Evolutionary conservation across 2,888 invertebrate genomes (phyloP).

Genomic region (Eumerus sabulonum): DNA sequence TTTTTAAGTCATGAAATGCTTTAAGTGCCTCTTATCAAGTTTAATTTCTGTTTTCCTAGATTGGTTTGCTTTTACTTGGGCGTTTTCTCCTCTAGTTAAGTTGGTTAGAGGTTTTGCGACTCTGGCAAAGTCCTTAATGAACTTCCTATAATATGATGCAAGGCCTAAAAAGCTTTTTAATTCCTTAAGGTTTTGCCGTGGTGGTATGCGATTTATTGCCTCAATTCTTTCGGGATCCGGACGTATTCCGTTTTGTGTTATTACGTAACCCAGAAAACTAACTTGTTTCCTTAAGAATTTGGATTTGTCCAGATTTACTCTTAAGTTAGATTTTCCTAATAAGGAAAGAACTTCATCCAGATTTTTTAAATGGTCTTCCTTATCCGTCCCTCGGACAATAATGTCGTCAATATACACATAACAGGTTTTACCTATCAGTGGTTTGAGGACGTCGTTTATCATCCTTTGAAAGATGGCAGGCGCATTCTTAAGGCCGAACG

Average conservation of each 20-base stretch:
- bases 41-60: conserved; percentile 5
- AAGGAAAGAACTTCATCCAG: conserved; percentile 19
- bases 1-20: conserved; percentile 10
- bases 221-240: conserved; percentile 2
- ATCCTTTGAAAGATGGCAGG: conserved; percentile 42
- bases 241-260: conserved; percentile 17
- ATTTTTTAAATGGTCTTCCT: conserved; percentile 13
- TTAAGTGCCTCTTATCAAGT: conserved; percentile 3
- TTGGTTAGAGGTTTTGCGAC: conserved; percentile 20
- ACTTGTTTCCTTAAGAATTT: conserved; percentile 1
- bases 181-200: conserved; percentile 13
- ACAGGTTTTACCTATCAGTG: conserved; percentile 20
- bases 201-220: conserved; percentile 1
- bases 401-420: conserved; percentile 14
- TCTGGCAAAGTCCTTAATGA: conserved; percentile 32
- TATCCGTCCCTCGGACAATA: conserved; percentile 13
- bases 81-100: conserved; percentile 9
- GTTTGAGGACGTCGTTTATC: too few species aligned
- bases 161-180: conserved; percentile 17
- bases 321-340: conserved; percentile 17
- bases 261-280: conserved; percentile 14
- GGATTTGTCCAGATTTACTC: conserved; percentile 19
- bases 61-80: conserved; percentile 11
- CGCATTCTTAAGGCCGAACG: conserved; percentile 54
- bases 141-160: conserved; percentile 18